Evolutionary conservation across 2,888 invertebrate genomes (phyloP).

Genomic region (Oscheius sp.): DNA sequence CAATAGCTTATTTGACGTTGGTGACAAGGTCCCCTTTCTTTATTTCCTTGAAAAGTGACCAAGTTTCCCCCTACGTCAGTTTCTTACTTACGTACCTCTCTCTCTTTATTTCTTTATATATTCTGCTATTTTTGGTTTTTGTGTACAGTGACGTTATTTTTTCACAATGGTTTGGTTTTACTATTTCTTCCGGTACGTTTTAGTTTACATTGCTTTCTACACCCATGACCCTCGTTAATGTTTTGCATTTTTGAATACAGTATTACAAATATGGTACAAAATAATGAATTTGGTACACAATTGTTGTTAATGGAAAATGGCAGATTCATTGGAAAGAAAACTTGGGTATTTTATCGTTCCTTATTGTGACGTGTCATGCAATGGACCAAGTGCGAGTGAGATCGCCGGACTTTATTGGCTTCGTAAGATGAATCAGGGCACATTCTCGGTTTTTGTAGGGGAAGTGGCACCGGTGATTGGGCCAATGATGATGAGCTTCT

Average conservation of each 20-base stretch:
- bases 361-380: too few relatives aligned
- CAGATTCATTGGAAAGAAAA: too few relatives aligned
- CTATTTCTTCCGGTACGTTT: neutral
- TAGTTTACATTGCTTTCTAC: neutral
- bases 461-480: constrained; percentile 20
- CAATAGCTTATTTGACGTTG: too few relatives aligned
- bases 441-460: neutral
- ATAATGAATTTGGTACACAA: neutral
- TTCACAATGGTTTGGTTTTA: constrained; percentile 15
- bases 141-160: constrained; percentile 18
- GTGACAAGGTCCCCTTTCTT: neutral
- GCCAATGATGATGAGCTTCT: constrained; percentile 18
- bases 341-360: too few relatives aligned
- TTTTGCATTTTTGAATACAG: constrained; percentile 12
- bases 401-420: too few relatives aligned
- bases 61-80: neutral
- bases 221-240: constrained; percentile 8
- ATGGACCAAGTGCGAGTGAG: too few relatives aligned
- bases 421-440: too few relatives aligned
- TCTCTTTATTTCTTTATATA: neutral
- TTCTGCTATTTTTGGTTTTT: constrained; percentile 6
- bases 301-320: too few relatives aligned
- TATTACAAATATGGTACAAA: constrained; percentile 13
- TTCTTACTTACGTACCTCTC: neutral
- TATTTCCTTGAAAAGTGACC: constrained; percentile 14